Conservation (phyloP, 2,797 vertebrate species). For the Eupleurogrammus muticus region DNA sequence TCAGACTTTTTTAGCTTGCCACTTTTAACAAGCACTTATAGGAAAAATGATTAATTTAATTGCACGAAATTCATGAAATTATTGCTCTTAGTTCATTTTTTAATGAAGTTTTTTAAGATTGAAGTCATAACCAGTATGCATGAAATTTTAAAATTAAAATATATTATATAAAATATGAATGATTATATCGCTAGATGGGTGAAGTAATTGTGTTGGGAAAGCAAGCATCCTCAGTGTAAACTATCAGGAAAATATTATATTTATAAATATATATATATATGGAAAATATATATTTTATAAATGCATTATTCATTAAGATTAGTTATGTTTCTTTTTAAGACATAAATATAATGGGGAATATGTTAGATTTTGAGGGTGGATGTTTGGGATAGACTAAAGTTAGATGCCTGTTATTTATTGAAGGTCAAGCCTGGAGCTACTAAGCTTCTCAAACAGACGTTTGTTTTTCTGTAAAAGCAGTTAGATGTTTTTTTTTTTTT, state of each 20-base stretch:
- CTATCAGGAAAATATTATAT: too few species aligned
- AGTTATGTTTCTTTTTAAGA: slow-evolving; percentile 57
- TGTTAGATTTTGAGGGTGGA: slow-evolving; percentile 33
- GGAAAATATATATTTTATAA: slow-evolving; percentile 27
- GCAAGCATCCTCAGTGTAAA: not conserved
- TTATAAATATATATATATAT: slow-evolving; percentile 27
- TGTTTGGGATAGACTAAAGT: slow-evolving; percentile 17
- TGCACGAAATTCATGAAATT: not conserved
- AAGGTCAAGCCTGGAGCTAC: slow-evolving; percentile 32
- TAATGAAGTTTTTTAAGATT: slow-evolving; percentile 13
- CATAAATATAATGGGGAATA: slow-evolving; percentile 10
- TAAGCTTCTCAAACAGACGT: slow-evolving; percentile 24
- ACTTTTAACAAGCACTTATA: slow-evolving; percentile 4
- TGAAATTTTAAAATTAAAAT: not conserved
- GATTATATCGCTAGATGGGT: not conserved
- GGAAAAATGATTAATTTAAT: slow-evolving; percentile 1
- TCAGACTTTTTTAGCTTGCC: slow-evolving; percentile 2
- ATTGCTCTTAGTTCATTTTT: slow-evolving; percentile 17
- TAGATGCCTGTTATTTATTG: slow-evolving; percentile 49
- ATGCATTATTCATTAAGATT: slow-evolving; percentile 16
- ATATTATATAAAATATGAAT: not conserved
- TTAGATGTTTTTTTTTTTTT: slow-evolving; percentile 11
- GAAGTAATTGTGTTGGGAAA: slow-evolving; percentile 13
- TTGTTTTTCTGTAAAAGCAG: slow-evolving; percentile 47
- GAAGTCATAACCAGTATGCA: slow-evolving; percentile 18